A percentile compares a stretch with the other conserved stretches of the same genome.
These are phyloP conservation scores for Nesoenas mayeri DNA, from an alignment of 2,113 vertebrate species.

Conservation along the genomic window DNA sequence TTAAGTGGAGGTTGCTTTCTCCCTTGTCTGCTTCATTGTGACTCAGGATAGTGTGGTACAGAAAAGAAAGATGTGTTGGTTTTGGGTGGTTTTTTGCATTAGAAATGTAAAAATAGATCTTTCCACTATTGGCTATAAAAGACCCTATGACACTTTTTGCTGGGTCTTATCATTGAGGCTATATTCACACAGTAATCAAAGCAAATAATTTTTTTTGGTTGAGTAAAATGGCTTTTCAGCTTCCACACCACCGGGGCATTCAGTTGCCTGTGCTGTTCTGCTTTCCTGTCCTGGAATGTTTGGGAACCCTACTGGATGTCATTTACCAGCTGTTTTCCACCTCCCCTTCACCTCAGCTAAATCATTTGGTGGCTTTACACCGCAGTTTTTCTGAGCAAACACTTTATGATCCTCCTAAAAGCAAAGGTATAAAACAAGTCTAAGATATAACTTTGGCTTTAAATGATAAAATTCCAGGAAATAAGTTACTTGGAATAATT, in stretches of 20 bases:
- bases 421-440: slow-evolving; percentile 1
- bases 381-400: not conserved
- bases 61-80: not conserved
- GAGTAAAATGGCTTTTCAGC: not conserved
- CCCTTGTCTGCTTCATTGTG: not conserved
- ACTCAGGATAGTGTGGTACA: not conserved
- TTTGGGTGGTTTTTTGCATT: not conserved
- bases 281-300: not conserved
- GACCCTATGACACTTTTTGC: not conserved
- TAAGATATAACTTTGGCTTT: not conserved
- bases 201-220: not conserved
- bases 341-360: not conserved
- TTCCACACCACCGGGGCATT: not conserved
- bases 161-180: not conserved
- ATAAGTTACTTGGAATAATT: not conserved
- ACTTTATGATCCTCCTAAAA: slow-evolving; percentile 1
- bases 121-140: not conserved
- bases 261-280: not conserved
- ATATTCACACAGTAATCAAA: not conserved
- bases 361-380: not conserved
- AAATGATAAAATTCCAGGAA: slow-evolving; percentile 31
- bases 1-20: not conserved
- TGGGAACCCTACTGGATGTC: not conserved
- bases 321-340: not conserved
- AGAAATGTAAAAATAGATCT: not conserved